phyloP scores from a whole-genome alignment of 2,888 invertebrate genomes.

The Cartodere bifasciata region DNA sequence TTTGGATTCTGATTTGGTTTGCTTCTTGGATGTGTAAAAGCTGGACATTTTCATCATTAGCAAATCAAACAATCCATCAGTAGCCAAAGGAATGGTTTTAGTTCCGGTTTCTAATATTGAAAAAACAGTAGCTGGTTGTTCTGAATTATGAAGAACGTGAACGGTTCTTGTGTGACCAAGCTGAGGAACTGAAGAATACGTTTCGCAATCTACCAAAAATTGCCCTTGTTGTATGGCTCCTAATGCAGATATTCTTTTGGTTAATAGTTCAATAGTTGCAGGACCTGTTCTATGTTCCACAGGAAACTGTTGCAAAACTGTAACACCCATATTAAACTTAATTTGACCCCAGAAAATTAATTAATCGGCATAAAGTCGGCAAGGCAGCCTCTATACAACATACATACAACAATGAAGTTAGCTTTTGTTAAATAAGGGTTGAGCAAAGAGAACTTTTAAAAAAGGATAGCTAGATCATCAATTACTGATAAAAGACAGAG shows the following conservation, averaged over 20 bases:
- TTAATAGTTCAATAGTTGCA: conserved; percentile 74
- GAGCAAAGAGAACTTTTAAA: no score
- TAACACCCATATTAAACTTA: conserved; percentile 49
- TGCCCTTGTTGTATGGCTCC: conserved; percentile 83
- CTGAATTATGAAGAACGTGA: conserved; percentile 90
- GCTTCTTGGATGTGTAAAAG: conserved; percentile 82
- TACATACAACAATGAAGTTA: no score
- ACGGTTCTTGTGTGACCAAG: conserved; percentile 69
- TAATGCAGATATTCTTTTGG: conserved; percentile 71
- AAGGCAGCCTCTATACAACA: no score
- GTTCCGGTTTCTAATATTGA: conserved; percentile 79
- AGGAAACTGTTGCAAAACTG: conserved; percentile 73
- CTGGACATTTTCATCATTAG: conserved; percentile 80
- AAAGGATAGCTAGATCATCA: no score
- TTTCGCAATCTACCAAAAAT: conserved; percentile 91
- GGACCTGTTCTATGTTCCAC: conserved; percentile 82
- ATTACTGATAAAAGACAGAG: no score
- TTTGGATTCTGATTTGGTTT: conserved; percentile 73
- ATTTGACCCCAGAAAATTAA: no score
- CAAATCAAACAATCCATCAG: conserved; percentile 82
- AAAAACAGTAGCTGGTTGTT: conserved; percentile 90
- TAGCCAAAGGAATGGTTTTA: conserved; percentile 76
- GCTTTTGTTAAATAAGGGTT: no score
- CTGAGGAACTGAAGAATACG: conserved; percentile 68
- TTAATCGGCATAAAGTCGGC: no score